A percentile compares a stretch with the other conserved stretches of the same genome.
Conservation (phyloP, 2,888 invertebrate genomes). For the Mellilla xanthometata region DNA sequence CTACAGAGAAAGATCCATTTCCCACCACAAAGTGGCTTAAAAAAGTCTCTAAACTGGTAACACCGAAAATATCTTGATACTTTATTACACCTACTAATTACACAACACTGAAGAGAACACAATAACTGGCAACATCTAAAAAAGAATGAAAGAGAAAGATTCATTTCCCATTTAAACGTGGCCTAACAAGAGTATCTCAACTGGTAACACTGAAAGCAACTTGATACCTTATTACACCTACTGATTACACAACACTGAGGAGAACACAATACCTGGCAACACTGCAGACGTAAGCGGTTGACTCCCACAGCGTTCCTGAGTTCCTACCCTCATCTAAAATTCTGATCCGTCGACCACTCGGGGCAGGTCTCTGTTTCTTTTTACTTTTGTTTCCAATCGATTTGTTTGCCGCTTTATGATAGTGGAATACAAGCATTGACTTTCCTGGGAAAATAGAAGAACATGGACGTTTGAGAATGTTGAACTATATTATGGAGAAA, state of each 20-base stretch:
- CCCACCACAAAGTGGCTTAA: too few species aligned
- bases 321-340: slow-evolving; percentile 28
- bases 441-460: background rate
- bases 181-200: too few species aligned
- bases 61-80: too few species aligned
- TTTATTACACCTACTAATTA: too few species aligned
- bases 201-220: too few species aligned
- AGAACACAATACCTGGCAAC: background rate
- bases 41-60: too few species aligned
- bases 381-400: slow-evolving; percentile 18
- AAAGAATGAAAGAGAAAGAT: too few species aligned
- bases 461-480: too few species aligned
- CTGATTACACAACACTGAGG: background rate
- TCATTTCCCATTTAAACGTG: too few species aligned
- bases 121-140: background rate
- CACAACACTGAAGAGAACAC: background rate
- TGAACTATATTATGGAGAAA: too few species aligned
- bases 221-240: too few species aligned
- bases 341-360: slow-evolving; percentile 30
- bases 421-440: slow-evolving; percentile 1
- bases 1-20: too few species aligned
- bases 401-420: slow-evolving; percentile 1
- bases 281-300: background rate
- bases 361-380: slow-evolving; percentile 20
- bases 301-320: background rate